phyloP scores from a whole-genome alignment of 2,888 invertebrate species.

The Clunio marinus region DNA sequence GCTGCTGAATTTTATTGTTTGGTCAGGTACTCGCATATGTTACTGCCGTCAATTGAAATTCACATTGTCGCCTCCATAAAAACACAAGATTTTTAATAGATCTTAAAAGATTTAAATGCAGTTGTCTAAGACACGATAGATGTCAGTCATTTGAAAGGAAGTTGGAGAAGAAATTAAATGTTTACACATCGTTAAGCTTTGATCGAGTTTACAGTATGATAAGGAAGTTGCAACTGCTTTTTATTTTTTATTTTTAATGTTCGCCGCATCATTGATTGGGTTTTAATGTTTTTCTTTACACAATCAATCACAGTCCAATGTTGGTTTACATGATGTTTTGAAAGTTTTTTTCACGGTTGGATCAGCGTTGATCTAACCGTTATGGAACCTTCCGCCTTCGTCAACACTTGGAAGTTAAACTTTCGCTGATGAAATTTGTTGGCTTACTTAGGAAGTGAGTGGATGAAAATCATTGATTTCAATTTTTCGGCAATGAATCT shows the following conservation, averaged over 20 bases:
- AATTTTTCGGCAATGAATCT: too few species aligned
- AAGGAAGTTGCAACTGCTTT: conserved; percentile 12
- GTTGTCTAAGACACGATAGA: too few species aligned
- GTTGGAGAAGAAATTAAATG: background rate
- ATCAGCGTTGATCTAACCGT: background rate
- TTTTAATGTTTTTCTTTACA: too few species aligned
- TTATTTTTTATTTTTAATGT: too few species aligned
- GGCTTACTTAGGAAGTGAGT: too few species aligned
- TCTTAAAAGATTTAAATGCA: too few species aligned
- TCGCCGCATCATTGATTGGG: too few species aligned
- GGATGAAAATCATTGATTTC: too few species aligned
- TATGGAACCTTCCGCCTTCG: background rate
- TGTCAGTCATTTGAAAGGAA: too few species aligned
- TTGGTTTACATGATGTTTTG: background rate
- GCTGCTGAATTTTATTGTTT: background rate
- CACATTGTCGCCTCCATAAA: too few species aligned
- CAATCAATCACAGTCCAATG: conserved; percentile 1
- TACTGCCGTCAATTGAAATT: background rate
- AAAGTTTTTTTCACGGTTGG: conserved; percentile 1
- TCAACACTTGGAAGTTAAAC: background rate
- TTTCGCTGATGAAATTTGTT: conserved; percentile 13
- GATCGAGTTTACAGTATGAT: background rate
- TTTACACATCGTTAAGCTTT: background rate
- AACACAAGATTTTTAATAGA: too few species aligned
- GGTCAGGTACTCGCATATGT: conserved; percentile 14